Evolutionary conservation across 2,113 vertebrate species (phyloP).

Genomic region (Meriones unguiculatus): DNA sequence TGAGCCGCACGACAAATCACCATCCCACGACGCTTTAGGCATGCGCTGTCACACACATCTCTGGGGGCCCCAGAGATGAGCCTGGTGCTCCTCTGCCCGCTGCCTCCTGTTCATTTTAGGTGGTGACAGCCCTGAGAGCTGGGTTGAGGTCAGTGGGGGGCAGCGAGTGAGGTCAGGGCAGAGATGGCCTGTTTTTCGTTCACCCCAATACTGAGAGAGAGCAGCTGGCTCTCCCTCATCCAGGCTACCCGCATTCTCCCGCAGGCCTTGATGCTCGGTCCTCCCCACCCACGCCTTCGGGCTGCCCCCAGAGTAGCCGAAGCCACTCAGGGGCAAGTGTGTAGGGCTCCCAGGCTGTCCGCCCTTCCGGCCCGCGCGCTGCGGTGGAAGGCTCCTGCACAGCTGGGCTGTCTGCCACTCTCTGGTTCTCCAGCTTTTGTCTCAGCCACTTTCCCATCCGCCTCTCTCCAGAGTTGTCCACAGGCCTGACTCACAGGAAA

Average conservation of each 20-base stretch:
- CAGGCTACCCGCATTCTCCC: not conserved
- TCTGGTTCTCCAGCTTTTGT: not conserved
- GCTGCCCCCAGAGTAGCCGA: not conserved
- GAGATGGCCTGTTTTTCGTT: not conserved
- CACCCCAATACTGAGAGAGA: not conserved
- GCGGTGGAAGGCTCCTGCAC: not conserved
- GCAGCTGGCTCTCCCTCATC: not conserved
- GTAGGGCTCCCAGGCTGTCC: not conserved
- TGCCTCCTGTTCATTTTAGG: not conserved
- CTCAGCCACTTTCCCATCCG: constrained; percentile 51
- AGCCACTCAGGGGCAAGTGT: fast-evolving
- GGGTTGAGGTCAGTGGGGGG: not conserved
- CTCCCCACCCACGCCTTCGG: not conserved
- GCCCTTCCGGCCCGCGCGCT: not conserved
- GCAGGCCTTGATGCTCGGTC: not conserved
- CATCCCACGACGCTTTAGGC: not conserved
- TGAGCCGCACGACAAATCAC: not conserved
- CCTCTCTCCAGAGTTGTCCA: constrained; percentile 52
- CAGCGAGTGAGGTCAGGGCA: not conserved
- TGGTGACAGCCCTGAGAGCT: not conserved
- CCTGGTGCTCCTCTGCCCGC: not conserved
- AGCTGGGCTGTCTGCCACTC: not conserved
- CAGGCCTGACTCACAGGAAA: constrained; percentile 72
- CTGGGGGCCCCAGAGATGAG: too few relatives aligned
- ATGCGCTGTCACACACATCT: not conserved